Percentiles rank a stretch among this genome's conserved stretches.
These are phyloP conservation scores for Rhinella marina DNA, from an alignment of 2,797 vertebrate species.

Conservation along the genomic window DNA sequence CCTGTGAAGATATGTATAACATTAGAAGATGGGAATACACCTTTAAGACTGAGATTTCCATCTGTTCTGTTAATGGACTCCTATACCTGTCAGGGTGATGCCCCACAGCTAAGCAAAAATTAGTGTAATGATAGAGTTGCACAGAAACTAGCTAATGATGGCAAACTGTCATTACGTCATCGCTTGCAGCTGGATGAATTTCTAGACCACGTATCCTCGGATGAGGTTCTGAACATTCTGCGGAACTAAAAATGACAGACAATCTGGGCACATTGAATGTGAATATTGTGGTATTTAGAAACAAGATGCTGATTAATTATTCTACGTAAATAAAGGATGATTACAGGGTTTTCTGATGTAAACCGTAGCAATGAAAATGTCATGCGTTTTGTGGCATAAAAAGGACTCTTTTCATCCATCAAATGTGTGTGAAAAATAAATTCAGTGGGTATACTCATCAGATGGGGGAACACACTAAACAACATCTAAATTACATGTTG, in stretches of 20 bases:
- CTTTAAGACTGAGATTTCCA: too few species aligned
- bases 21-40: too few species aligned
- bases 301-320: slow-evolving; percentile 57
- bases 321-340: slow-evolving; percentile 57
- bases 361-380: slow-evolving; percentile 29
- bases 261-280: not conserved
- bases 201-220: slow-evolving; percentile 30
- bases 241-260: not conserved
- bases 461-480: slow-evolving; percentile 40
- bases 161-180: slow-evolving; percentile 42
- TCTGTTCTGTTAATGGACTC: not conserved
- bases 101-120: slow-evolving; percentile 16
- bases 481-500: slow-evolving; percentile 28
- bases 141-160: not conserved
- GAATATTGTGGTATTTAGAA: slow-evolving; percentile 38
- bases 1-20: too few species aligned
- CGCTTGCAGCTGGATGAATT: not conserved
- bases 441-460: slow-evolving; percentile 5
- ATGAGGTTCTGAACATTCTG: slow-evolving; percentile 13
- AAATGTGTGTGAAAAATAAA: slow-evolving; percentile 31
- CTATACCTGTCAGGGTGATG: not conserved
- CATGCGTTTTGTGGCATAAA: slow-evolving; percentile 49
- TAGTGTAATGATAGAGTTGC: slow-evolving; percentile 24
- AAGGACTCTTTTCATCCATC: slow-evolving; percentile 37
- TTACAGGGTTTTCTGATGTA: slow-evolving; percentile 50